Evolutionary conservation across 1,140 invertebrate genomes (phyloP), one percentile per base, ranked within the genome.

Genomic region (Plutomurus gul): DNA sequence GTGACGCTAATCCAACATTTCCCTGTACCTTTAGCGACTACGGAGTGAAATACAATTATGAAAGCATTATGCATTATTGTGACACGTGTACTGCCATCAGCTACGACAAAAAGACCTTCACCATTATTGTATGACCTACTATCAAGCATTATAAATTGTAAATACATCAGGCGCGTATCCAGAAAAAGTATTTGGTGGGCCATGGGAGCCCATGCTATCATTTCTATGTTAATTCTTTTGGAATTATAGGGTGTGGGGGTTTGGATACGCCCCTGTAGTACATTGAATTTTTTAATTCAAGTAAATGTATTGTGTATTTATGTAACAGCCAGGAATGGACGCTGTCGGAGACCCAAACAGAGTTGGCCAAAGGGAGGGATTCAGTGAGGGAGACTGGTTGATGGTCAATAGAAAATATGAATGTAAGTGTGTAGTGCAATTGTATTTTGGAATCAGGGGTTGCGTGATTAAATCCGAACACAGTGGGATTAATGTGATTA

Each of bases 61-160:
- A 71, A 40, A 71, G 65, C n/a, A 71, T 71, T 40, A 71, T 71
- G 65, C 65, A 71, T 8, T 71, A 71, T 8, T 71, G 65, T 40
- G 11, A 30, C 18, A 1, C 4, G 5, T 71, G 65, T 30, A 18
- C 22, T 0, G 22, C 10, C 51, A 30, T 60, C 25, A 33, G 27
- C 33, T 16, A 10, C 33, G 27, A 27, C 25, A 33, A 30, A 16
- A 5, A 51, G 4, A 51, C n/a, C n/a, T n/a, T n/a, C n/a, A 4
- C 13, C 5, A 51, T 25, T 51, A 25, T 13, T 33, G 0, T 30
- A 16, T 10, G 13, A 56, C 30, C 25, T 27, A 2, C 1, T 56
- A 27, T 56, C 6, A 7, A 3, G 2, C 0, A 4, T 22, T 22
- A 25, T 25, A 51, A 22, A 22, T 22, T n/a, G 20, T 5, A 27